Conservation (phyloP, 2,113 vertebrate genomes). For the Carassius auratus region DNA sequence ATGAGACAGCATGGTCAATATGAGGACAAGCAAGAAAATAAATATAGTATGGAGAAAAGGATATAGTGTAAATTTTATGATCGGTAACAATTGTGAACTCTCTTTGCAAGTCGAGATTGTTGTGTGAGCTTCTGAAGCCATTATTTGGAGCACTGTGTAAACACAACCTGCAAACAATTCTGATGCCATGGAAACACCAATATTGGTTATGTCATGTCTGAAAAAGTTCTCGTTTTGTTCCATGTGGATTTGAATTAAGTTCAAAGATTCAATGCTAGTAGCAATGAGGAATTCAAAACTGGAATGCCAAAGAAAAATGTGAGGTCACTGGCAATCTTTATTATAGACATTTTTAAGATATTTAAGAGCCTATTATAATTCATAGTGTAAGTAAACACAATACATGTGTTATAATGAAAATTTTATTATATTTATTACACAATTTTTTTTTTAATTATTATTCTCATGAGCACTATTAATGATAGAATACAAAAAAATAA, state of each 20-base stretch:
- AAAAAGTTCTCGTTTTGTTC: not conserved
- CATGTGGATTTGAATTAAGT: not conserved
- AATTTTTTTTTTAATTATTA: not conserved
- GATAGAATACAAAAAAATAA: no score
- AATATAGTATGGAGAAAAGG: not conserved
- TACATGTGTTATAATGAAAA: no score
- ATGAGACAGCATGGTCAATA: not conserved
- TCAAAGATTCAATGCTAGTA: not conserved
- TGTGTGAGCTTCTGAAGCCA: slow-evolving; percentile 58
- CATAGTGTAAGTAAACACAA: not conserved
- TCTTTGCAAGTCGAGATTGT: slow-evolving; percentile 25
- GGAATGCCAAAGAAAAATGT: not conserved
- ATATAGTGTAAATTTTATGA: slow-evolving; percentile 25
- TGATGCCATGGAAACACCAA: slow-evolving; percentile 29
- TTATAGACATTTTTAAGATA: no score
- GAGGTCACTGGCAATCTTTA: no score
- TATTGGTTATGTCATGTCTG: slow-evolving; percentile 23
- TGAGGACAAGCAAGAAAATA: not conserved
- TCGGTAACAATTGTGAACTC: slow-evolving; percentile 45
- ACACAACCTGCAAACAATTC: slow-evolving; percentile 39
- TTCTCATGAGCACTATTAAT: not conserved
- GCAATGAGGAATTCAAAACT: not conserved
- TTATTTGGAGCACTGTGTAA: slow-evolving; percentile 51
- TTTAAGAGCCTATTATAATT: not conserved
- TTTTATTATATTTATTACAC: no score